phyloP scores from a whole-genome alignment of 2,113 vertebrate genomes.

The Callipepla californica region DNA sequence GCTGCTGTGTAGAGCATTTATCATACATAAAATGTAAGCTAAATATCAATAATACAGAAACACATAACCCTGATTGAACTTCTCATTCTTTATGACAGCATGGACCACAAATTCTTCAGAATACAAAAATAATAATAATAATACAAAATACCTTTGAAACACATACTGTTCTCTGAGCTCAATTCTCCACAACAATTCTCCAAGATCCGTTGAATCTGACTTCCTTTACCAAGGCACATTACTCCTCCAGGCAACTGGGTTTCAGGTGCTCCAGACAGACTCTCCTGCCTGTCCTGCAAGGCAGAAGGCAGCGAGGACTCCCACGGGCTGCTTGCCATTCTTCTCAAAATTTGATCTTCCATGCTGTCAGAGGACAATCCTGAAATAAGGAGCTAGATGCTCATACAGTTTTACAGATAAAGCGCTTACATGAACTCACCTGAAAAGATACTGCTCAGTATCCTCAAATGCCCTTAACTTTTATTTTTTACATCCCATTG shows the following conservation, averaged over 20 bases:
- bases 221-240: neutral
- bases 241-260: neutral
- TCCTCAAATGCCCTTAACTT: neutral
- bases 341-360: neutral
- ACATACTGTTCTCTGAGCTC: slow-evolving; percentile 37
- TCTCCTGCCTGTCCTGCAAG: neutral
- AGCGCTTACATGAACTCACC: neutral
- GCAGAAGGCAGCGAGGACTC: neutral
- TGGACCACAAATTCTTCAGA: neutral
- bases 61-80: neutral
- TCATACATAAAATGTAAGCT: neutral
- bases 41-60: neutral
- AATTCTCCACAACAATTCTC: slow-evolving; percentile 75
- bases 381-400: slow-evolving; percentile 35
- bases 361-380: slow-evolving; percentile 55
- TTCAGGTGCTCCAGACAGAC: neutral
- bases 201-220: slow-evolving; percentile 72
- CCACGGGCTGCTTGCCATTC: neutral
- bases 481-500: neutral
- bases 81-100: neutral
- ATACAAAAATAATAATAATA: neutral
- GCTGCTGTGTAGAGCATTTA: neutral
- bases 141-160: slow-evolving; percentile 68
- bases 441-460: neutral
- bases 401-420: neutral